Percentiles rank a stretch among this genome's conserved stretches.
phyloP scores from a whole-genome alignment of 1,140 invertebrate species.

The Hestina assimilis region DNA sequence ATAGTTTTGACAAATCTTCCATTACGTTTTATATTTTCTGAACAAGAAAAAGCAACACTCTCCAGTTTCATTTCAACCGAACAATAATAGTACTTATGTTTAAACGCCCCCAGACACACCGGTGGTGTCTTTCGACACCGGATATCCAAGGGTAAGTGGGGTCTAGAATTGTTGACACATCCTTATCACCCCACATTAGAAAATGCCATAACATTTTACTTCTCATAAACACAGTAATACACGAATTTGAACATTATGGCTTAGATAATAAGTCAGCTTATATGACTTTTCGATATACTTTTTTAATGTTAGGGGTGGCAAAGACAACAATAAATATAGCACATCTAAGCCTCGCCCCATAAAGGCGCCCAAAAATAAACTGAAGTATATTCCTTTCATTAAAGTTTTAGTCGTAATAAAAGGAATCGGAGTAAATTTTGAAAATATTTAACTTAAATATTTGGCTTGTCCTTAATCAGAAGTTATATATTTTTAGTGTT shows the following conservation, averaged over 20 bases:
- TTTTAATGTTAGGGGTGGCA: constrained; percentile 26
- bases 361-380: constrained; percentile 25
- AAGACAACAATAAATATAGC: constrained; percentile 27
- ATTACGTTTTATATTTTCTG: too few species aligned
- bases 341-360: constrained; percentile 14
- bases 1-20: too few species aligned
- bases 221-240: neutral
- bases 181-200: constrained; percentile 44
- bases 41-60: neutral
- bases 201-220: neutral
- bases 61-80: neutral
- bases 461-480: too few species aligned
- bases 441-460: neutral
- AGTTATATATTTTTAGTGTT: too few species aligned
- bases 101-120: constrained; percentile 11
- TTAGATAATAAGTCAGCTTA: neutral
- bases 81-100: constrained; percentile 12
- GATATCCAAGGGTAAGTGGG: constrained; percentile 43
- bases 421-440: too few species aligned
- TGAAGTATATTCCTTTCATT: constrained; percentile 12
- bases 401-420: neutral
- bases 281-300: neutral
- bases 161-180: constrained; percentile 51
- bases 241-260: neutral
- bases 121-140: constrained; percentile 45